Evolutionary conservation across 2,888 invertebrate species (phyloP).

Genomic region (Aradus depressus): DNA sequence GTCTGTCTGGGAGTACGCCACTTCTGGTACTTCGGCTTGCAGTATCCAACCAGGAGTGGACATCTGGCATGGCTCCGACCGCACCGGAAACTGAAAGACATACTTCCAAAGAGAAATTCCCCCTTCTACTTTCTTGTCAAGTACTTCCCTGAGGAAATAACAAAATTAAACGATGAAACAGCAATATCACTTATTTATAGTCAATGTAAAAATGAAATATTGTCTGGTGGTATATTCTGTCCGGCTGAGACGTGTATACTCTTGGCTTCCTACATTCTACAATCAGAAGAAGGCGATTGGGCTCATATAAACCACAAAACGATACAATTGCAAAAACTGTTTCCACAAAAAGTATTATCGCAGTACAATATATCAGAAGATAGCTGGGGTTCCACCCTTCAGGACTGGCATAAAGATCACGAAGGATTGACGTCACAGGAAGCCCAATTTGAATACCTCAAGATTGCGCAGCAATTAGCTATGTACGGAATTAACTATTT

Average conservation of each 20-base stretch:
- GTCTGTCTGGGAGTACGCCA: constrained; percentile 19
- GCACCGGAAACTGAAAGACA: constrained; percentile 17
- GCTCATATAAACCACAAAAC: constrained; percentile 19
- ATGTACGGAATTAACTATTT: constrained; percentile 25
- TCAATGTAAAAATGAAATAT: constrained; percentile 23
- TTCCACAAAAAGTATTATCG: constrained; percentile 14
- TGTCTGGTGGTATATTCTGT: constrained; percentile 18
- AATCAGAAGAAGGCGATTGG: constrained; percentile 22
- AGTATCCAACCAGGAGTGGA: constrained; percentile 20
- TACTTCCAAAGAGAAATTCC: constrained; percentile 10
- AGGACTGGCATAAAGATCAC: constrained; percentile 24
- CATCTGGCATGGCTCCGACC: constrained; percentile 23
- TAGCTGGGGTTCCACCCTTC: constrained; percentile 21
- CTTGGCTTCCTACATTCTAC: constrained; percentile 23
- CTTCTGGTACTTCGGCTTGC: constrained; percentile 24
- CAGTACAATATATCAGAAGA: constrained; percentile 10
- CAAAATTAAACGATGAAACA: constrained; percentile 18
- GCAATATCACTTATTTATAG: constrained; percentile 17
- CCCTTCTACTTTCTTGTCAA: constrained; percentile 24
- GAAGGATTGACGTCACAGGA: constrained; percentile 16
- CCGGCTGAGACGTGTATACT: constrained; percentile 24
- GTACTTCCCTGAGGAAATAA: constrained; percentile 25
- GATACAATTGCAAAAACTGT: constrained; percentile 9
- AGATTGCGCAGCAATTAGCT: constrained; percentile 20
- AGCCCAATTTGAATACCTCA: constrained; percentile 21